Percentiles rank a stretch among this genome's conserved stretches.
These are phyloP conservation scores for Eugnorisma glareosa DNA, from an alignment of 2,888 invertebrate species.

Conservation along the genomic window DNA sequence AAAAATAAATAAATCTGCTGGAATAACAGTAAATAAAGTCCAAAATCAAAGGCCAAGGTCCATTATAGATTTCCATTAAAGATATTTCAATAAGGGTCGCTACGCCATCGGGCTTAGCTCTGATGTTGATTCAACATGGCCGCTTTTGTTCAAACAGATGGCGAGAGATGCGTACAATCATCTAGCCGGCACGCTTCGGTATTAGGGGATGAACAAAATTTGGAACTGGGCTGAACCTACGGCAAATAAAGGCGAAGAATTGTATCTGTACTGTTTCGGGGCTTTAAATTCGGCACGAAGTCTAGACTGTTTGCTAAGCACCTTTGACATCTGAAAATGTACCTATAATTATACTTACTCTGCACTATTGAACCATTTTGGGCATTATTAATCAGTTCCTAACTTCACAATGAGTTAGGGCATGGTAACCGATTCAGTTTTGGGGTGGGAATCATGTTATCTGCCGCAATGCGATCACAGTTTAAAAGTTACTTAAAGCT, in stretches of 20 bases:
- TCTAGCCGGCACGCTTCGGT: slow-evolving; percentile 45
- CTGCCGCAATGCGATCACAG: slow-evolving; percentile 26
- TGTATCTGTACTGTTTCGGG: slow-evolving; percentile 11
- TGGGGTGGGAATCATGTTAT: not conserved
- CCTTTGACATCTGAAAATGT: not conserved
- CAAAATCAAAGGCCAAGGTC: slow-evolving; percentile 43
- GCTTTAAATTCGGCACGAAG: slow-evolving; percentile 31
- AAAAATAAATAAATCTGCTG: too few species aligned
- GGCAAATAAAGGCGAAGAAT: slow-evolving; percentile 34
- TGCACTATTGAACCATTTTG: not conserved
- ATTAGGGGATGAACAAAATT: slow-evolving; percentile 55
- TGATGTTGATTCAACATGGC: slow-evolving; percentile 47
- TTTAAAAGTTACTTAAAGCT: slow-evolving; percentile 17
- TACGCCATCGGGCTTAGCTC: slow-evolving; percentile 26
- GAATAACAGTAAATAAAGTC: slow-evolving; percentile 26
- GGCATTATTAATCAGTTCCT: not conserved
- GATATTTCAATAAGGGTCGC: slow-evolving; percentile 36
- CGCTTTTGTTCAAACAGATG: slow-evolving; percentile 20
- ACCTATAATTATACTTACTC: not conserved
- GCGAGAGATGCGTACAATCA: slow-evolving; percentile 36
- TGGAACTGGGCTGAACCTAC: slow-evolving; percentile 30
- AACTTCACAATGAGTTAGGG: not conserved
- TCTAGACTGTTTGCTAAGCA: slow-evolving; percentile 25
- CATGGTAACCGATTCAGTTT: slow-evolving; percentile 3
- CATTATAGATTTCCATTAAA: slow-evolving; percentile 31